phyloP scores from a whole-genome alignment of 1,140 invertebrate genomes.

The Drosophila tsacasi region DNA sequence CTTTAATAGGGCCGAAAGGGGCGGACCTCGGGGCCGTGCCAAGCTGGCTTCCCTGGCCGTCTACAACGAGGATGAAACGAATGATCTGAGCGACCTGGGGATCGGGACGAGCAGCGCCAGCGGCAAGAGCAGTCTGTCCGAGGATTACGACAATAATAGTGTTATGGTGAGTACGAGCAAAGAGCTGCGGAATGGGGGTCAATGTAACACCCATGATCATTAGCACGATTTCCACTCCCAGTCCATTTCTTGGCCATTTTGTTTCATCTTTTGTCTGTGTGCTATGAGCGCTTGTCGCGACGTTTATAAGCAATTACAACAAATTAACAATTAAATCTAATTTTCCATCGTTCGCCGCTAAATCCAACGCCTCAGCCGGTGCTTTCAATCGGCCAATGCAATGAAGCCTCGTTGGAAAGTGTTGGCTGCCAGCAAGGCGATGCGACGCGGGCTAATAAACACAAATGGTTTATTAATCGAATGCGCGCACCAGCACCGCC shows the following conservation, averaged over 20 bases:
- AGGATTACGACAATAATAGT: slow-evolving; percentile 90
- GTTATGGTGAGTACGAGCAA: slow-evolving; percentile 87
- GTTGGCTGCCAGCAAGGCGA: slow-evolving; percentile 52
- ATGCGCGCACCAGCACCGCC: slow-evolving; percentile 46
- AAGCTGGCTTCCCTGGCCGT: slow-evolving; percentile 88
- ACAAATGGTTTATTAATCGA: slow-evolving; percentile 77
- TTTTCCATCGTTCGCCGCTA: slow-evolving; percentile 41
- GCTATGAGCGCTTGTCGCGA: slow-evolving; percentile 34
- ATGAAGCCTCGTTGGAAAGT: slow-evolving; percentile 59
- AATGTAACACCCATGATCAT: slow-evolving; percentile 27
- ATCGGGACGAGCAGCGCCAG: slow-evolving; percentile 92
- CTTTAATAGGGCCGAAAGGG: slow-evolving; percentile 86
- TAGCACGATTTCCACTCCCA: slow-evolving; percentile 32
- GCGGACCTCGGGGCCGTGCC: slow-evolving; percentile 75
- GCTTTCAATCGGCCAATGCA: slow-evolving; percentile 39
- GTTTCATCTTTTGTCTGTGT: slow-evolving; percentile 23
- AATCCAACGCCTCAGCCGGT: slow-evolving; percentile 1
- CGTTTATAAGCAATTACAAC: slow-evolving; percentile 66
- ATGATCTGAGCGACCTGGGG: slow-evolving; percentile 93
- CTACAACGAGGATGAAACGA: slow-evolving; percentile 91
- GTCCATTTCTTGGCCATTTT: slow-evolving; percentile 27
- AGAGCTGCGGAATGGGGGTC: slow-evolving; percentile 9
- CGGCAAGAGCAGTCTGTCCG: slow-evolving; percentile 90
- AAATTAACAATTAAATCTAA: slow-evolving; percentile 73
- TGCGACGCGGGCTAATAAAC: slow-evolving; percentile 71